Percentiles rank a stretch among this genome's conserved stretches.
Evolutionary conservation across 2,797 vertebrate species (phyloP).

Genomic region (Myotis vivesi): DNA sequence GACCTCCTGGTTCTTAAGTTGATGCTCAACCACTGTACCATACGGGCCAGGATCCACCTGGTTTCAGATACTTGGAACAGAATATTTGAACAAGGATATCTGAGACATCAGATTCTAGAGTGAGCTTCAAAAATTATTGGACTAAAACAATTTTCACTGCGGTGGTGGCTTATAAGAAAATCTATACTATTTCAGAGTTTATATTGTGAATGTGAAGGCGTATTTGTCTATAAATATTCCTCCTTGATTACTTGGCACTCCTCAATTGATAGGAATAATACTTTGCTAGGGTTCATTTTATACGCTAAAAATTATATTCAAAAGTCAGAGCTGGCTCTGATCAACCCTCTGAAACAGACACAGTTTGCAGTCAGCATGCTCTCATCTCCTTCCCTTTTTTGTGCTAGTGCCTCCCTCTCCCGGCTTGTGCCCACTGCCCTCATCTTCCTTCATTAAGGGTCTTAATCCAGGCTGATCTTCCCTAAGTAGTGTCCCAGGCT

Average conservation of each 20-base stretch:
- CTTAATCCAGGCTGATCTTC: constrained; percentile 11
- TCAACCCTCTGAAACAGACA: background rate
- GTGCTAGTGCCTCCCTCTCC: background rate
- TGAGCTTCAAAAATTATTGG: background rate
- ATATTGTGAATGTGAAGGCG: background rate
- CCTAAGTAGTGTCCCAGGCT: constrained; percentile 1
- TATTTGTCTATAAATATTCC: background rate
- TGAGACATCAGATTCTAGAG: background rate
- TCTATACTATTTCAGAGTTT: background rate
- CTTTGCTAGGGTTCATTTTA: background rate
- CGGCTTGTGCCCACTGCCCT: background rate
- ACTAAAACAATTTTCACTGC: background rate
- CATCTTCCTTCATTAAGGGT: background rate
- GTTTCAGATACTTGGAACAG: constrained; percentile 1
- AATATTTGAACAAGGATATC: background rate
- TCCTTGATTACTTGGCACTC: background rate
- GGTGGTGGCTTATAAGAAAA: background rate
- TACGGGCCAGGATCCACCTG: background rate
- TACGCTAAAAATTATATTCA: background rate
- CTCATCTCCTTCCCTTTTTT: background rate
- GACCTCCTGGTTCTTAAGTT: too few relatives aligned
- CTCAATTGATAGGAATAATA: background rate
- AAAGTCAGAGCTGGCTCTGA: background rate
- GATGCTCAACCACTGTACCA: too few relatives aligned
- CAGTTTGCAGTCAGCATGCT: background rate